Percentiles rank a stretch among this genome's conserved stretches.
These are phyloP conservation scores for Bursaphelenchus mucronatus DNA, from an alignment of 1,140 invertebrate species.

Conservation along the genomic window DNA sequence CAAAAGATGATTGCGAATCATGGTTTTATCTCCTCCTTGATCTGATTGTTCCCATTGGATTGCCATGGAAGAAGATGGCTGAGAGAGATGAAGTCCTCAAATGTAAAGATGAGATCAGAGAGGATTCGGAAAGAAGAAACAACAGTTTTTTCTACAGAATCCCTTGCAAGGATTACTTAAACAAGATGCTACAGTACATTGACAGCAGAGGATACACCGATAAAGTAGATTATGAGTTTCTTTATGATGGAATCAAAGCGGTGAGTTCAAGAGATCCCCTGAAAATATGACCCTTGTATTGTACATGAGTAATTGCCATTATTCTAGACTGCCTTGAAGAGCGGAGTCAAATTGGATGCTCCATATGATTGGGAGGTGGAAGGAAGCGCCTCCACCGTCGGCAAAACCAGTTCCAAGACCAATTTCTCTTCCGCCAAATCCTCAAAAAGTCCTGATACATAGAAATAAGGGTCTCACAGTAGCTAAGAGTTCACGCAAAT, in stretches of 20 bases:
- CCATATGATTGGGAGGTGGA: conserved; percentile 42
- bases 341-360: conserved; percentile 29
- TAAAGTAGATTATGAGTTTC: conserved; percentile 30
- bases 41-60: conserved; percentile 24
- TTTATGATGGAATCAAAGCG: conserved; percentile 33
- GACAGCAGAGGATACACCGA: conserved; percentile 24
- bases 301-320: not conserved
- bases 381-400: not conserved
- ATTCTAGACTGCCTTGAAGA: conserved; percentile 22
- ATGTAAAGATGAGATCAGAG: conserved; percentile 24
- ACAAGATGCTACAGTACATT: conserved; percentile 31
- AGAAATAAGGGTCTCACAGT: too few species aligned
- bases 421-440: too few species aligned
- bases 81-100: conserved; percentile 26
- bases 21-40: conserved; percentile 48
- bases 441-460: too few species aligned
- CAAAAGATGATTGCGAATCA: conserved; percentile 40
- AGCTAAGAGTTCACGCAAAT: too few species aligned
- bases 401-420: too few species aligned
- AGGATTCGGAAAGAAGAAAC: conserved; percentile 25
- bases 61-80: conserved; percentile 30
- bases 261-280: conserved; percentile 8
- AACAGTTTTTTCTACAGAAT: conserved; percentile 27
- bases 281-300: not conserved
- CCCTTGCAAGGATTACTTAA: conserved; percentile 24